These are phyloP conservation scores for Elymnias hypermnestra DNA, from an alignment of 1,140 invertebrate species.

Conservation along the genomic window DNA sequence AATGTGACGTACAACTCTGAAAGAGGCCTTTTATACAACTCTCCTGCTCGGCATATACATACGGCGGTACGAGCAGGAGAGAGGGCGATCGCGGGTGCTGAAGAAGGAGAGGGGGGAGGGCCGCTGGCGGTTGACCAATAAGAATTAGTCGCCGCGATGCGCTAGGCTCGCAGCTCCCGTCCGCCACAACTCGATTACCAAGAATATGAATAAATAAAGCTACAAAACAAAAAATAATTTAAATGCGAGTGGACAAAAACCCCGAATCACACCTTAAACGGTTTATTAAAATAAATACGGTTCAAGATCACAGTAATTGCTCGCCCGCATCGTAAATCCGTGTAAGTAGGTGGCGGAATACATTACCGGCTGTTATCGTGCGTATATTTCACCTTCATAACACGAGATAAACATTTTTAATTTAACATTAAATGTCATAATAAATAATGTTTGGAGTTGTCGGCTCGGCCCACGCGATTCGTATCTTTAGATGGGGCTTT, in stretches of 20 bases:
- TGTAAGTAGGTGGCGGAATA: slow-evolving; percentile 20
- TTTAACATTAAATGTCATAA: slow-evolving; percentile 35
- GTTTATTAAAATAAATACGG: not conserved
- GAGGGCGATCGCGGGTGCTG: too few relatives aligned
- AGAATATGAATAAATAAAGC: too few relatives aligned
- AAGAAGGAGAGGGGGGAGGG: too few relatives aligned
- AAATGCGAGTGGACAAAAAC: not conserved
- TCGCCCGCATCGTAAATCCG: not conserved
- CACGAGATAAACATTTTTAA: slow-evolving; percentile 37
- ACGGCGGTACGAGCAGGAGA: too few relatives aligned
- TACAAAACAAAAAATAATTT: not conserved
- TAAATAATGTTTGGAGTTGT: slow-evolving; percentile 33
- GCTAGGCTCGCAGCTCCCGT: too few relatives aligned
- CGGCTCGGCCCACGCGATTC: slow-evolving; percentile 26
- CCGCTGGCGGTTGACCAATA: too few relatives aligned
- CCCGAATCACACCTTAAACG: not conserved
- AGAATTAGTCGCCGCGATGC: too few relatives aligned
- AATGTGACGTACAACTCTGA: too few relatives aligned
- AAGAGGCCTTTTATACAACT: too few relatives aligned
- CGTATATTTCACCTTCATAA: slow-evolving; percentile 22
- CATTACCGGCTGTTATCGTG: slow-evolving; percentile 21
- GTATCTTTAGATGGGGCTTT: slow-evolving; percentile 17
- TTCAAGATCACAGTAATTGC: not conserved
- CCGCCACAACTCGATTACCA: too few relatives aligned
- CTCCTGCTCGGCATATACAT: too few relatives aligned